These are phyloP conservation scores for Pterocles orientalis DNA, from an alignment of 2,113 vertebrate genomes.

Conservation along the genomic window DNA sequence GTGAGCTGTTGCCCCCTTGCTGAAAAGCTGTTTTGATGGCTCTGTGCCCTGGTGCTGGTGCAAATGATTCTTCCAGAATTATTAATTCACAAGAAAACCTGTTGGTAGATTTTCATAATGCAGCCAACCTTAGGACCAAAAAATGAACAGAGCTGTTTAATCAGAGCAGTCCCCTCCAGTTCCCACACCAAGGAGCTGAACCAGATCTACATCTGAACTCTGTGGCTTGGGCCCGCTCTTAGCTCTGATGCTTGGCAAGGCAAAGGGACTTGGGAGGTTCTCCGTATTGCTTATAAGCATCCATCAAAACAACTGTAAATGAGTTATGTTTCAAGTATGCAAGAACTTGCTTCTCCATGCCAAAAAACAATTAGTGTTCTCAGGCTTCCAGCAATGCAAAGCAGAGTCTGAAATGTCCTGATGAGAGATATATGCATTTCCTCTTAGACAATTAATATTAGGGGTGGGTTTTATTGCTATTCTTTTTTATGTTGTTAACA, in stretches of 20 bases:
- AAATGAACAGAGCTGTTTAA: background rate
- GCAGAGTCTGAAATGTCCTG: slow-evolving; percentile 62
- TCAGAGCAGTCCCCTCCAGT: background rate
- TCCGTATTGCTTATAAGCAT: slow-evolving; percentile 39
- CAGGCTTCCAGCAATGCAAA: slow-evolving; percentile 69
- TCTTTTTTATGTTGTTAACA: slow-evolving; percentile 71
- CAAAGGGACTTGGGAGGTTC: slow-evolving; percentile 18
- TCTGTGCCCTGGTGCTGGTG: background rate
- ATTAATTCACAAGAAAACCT: background rate
- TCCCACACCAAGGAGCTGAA: background rate
- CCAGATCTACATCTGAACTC: slow-evolving; percentile 17
- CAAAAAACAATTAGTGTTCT: slow-evolving; percentile 60
- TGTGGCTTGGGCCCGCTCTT: background rate
- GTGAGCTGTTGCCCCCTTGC: background rate
- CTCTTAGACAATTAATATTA: slow-evolving; percentile 72
- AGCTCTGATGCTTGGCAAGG: background rate
- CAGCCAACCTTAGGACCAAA: background rate
- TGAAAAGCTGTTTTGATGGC: background rate
- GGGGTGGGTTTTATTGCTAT: slow-evolving; percentile 69
- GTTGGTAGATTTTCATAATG: background rate
- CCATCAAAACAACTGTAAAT: slow-evolving; percentile 66
- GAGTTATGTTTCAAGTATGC: slow-evolving; percentile 65
- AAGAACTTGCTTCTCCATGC: slow-evolving; percentile 56
- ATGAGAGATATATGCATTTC: slow-evolving; percentile 72
- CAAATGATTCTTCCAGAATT: background rate